Evolutionary conservation across 2,113 vertebrate species (phyloP).

Genomic region (Lichenostomus cassidix): DNA sequence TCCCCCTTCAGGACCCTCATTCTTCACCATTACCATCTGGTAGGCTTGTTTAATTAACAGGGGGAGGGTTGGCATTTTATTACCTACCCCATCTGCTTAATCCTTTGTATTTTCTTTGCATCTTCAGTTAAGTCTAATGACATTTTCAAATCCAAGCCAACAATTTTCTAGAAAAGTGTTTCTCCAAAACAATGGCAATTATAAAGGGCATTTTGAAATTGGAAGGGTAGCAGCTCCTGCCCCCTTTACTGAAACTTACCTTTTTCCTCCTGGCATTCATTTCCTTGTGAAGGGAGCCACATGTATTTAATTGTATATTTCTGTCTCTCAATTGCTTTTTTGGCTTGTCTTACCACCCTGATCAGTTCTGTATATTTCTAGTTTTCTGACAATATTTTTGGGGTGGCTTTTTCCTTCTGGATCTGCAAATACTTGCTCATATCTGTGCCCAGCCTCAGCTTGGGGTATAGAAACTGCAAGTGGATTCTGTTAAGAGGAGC

Average conservation of each 20-base stretch:
- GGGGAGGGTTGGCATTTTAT: constrained; percentile 25
- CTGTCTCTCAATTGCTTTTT: neutral
- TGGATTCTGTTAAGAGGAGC: neutral
- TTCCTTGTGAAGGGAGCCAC: neutral
- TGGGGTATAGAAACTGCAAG: neutral
- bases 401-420: neutral
- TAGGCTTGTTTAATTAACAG: constrained; percentile 12
- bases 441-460: neutral
- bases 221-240: neutral
- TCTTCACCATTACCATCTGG: constrained; percentile 5
- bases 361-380: neutral
- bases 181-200: neutral
- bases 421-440: neutral
- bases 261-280: neutral
- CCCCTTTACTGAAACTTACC: neutral
- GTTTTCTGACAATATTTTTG: neutral
- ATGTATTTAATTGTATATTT: neutral
- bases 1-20: neutral
- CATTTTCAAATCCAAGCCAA: neutral
- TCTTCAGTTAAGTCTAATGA: neutral
- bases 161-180: neutral
- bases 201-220: neutral
- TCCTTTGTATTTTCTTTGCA: constrained; percentile 24
- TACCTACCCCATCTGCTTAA: constrained; percentile 16
- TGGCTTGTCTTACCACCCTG: neutral